Evolutionary conservation across 2,113 vertebrate genomes (phyloP).

Genomic region (Gobiocypris rarus): DNA sequence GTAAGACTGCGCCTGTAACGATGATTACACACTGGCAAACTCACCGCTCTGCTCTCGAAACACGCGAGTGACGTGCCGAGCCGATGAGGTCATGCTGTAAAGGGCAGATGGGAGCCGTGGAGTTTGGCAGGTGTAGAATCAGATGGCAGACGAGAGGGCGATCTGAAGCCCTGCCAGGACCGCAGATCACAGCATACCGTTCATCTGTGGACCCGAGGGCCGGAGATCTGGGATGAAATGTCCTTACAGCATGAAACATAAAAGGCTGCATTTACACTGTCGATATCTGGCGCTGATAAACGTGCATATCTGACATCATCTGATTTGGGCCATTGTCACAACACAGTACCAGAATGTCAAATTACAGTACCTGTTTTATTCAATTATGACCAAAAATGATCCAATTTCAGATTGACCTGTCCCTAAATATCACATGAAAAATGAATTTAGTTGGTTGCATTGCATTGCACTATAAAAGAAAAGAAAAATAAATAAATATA

Average conservation of each 20-base stretch:
- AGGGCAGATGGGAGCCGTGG: slow-evolving; percentile 54
- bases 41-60: slow-evolving; percentile 34
- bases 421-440: background rate
- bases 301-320: background rate
- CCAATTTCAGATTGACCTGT: background rate
- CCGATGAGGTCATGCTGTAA: slow-evolving; percentile 49
- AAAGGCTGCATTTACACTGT: background rate
- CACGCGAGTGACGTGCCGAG: slow-evolving; percentile 28
- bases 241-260: background rate
- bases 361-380: background rate
- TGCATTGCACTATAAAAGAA: too few species aligned
- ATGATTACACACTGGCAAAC: slow-evolving; percentile 26
- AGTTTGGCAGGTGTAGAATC: slow-evolving; percentile 46
- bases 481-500: too few species aligned
- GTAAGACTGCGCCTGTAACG: background rate
- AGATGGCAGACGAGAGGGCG: slow-evolving; percentile 52
- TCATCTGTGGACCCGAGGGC: slow-evolving; percentile 8
- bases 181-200: slow-evolving; percentile 19
- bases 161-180: slow-evolving; percentile 33
- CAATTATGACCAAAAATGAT: too few species aligned
- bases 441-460: background rate
- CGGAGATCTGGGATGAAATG: background rate
- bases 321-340: background rate
- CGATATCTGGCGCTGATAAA: background rate
- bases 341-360: background rate